phyloP scores from a whole-genome alignment of 2,797 vertebrate species.

The Sebastes matsubarae region DNA sequence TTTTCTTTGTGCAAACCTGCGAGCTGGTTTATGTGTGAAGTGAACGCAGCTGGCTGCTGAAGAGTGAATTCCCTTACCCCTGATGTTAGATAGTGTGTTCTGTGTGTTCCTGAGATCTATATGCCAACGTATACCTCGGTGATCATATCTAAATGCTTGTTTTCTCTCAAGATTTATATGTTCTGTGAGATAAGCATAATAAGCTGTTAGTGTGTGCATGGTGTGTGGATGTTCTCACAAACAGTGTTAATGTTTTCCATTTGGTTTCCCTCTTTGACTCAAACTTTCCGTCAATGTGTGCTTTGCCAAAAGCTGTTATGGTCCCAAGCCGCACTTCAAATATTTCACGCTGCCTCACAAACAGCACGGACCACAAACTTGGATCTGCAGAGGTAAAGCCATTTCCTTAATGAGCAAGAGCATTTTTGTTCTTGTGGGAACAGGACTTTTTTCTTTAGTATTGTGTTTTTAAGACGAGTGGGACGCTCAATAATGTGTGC shows the following conservation, averaged over 20 bases:
- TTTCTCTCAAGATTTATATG: constrained; percentile 10
- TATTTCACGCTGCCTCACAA: constrained; percentile 20
- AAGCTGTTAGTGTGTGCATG: too few species aligned
- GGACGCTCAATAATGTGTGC: background rate
- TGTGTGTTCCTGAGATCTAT: background rate
- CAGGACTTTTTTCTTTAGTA: background rate
- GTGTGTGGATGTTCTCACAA: constrained; percentile 2
- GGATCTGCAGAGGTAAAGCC: constrained; percentile 6
- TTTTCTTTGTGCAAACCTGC: constrained; percentile 5
- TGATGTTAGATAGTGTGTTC: background rate
- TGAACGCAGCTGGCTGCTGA: background rate
- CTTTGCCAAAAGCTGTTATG: constrained; percentile 41
- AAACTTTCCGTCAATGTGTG: constrained; percentile 18
- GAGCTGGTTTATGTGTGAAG: background rate
- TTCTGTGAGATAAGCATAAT: constrained; percentile 12
- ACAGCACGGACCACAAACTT: constrained; percentile 3
- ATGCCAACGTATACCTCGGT: background rate
- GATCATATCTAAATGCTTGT: background rate
- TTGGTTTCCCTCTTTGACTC: constrained; percentile 7
- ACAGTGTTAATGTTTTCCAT: constrained; percentile 8
- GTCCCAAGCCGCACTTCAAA: constrained; percentile 32
- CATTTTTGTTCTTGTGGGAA: background rate
- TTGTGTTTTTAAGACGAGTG: background rate
- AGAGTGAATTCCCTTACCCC: background rate
- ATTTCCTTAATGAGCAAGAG: constrained; percentile 3